A percentile compares a stretch with the other conserved stretches of the same genome.
phyloP scores from a whole-genome alignment of 2,113 vertebrate species.

The Dipodomys ordii region DNA sequence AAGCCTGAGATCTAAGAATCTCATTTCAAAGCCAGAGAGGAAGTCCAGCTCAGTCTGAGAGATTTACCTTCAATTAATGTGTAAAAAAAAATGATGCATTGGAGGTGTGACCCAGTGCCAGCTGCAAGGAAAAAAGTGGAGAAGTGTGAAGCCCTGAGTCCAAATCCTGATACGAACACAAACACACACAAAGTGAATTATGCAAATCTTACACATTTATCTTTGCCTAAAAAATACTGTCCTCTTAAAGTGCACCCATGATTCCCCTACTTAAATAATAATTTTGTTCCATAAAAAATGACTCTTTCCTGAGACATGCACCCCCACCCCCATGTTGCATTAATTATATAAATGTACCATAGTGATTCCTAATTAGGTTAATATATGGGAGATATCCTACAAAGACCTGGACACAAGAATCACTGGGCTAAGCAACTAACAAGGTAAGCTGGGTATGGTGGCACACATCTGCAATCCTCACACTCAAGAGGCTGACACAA shows the following conservation, averaged over 20 bases:
- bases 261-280: background rate
- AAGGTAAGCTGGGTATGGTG: background rate
- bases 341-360: background rate
- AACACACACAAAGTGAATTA: no score
- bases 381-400: background rate
- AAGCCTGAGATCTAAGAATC: no score
- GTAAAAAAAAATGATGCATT: no score
- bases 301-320: slow-evolving; percentile 6
- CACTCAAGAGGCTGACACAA: background rate
- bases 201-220: no score
- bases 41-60: no score
- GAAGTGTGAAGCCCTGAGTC: no score
- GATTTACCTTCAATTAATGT: no score
- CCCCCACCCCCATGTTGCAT: background rate
- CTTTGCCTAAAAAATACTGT: background rate
- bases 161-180: no score
- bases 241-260: background rate
- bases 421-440: background rate
- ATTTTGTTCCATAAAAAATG: slow-evolving; percentile 7
- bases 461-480: background rate
- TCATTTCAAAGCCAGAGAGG: no score
- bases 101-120: no score
- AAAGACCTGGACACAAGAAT: background rate
- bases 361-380: background rate
- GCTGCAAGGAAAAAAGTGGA: no score